Evolutionary conservation across 2,113 vertebrate species (phyloP), one percentile per base, ranked within the genome.

Genomic region (Megatriorchis doriae): DNA sequence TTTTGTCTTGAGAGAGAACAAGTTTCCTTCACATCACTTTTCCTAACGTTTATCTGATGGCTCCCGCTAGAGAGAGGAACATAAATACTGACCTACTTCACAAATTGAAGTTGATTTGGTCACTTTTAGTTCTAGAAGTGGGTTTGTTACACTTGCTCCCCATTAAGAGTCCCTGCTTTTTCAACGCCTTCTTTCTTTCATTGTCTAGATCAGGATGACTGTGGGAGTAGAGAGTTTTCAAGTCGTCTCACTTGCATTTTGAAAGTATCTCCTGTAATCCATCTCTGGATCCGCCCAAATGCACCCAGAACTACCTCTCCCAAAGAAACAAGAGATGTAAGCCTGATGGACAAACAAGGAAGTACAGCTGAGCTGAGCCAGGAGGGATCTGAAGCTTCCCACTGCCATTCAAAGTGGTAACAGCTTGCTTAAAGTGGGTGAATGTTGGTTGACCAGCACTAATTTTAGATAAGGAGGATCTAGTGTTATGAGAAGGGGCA

Each of bases 231-330:
- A 26, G 50, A 50, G 31, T 50, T 86, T 86, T 74, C 2, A 2
- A 52, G 48, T 67, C 2, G 1, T 65, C 43, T 84, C 29, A 32
- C 25, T 25, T 73, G 45, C 72, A 47, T 71, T 68, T 58, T 65
- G 73, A 15, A 74, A 83, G 45, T 48, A 16, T 14, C 45, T 83
- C 40, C 45, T 67, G 18, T 36, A 32, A 36, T n/a, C 43, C 36
- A 16, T 21, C 2, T 0, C n/a, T 15, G 36, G 2, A 5, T 56
- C 40, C 66, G 53, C 36, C 47, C 4, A 1, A 65, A 34, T 5
- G 43, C 73, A 55, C 34, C 58, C n/a, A 26, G 56, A 62, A 53
- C 27, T 19, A 6, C 36, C 2, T 61, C 36, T 56, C 16, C 45
- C n/a, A 34, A 1, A 11, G 48, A 52, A 77, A 10, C 20, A 11